Evolutionary conservation across 2,888 invertebrate species (phyloP), one percentile per base, ranked within the genome.

Genomic region (Melanostoma mellinum): DNA sequence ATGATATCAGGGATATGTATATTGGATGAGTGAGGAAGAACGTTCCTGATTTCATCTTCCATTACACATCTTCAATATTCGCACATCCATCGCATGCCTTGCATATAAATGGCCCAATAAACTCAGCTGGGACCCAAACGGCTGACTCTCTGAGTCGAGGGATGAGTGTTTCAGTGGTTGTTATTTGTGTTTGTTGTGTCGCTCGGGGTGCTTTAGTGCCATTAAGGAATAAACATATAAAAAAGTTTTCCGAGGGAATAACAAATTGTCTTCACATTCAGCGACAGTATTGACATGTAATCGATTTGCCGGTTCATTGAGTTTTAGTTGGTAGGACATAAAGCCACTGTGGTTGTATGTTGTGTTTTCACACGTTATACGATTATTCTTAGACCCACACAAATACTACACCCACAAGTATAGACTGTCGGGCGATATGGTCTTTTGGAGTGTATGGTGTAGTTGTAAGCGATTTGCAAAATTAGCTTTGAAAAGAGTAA

Each of bases 241-340:
- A 20, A 63, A 79, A 71, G 52, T 69, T 79, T 79, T 74, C 58
- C 69, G 42, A 79, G 74, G 60, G 78, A 78, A 84, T 84, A 74
- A 84, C 82, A 84, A 84, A 84, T 84, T 84, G 78, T 78, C 78
- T 82, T 82, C 82, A 82, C 73, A 74, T 82, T 78, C 78, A 58
- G 68, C 68, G 82, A 82, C 82, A 84, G 69, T 78, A 73, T 78
- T 84, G 82, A 78, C 82, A 73, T 78, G 78, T 77, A 84, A 78
- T 84, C 78, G 82, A 84, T 84, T 84, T 74, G 73, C 82, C 74
- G 78, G 78, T 79, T 84, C 73, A 84, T 20, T 84, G 82, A 65
- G 58, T 69, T 69, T 84, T 60, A 74, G 73, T 71, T 61, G 42
- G 60, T 40, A 33, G 33, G 10, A 52, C n/a, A 63, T 60, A 60